Evolutionary conservation across 2,888 invertebrate genomes (phyloP), one percentile per base, ranked within the genome.

Genomic region (Hirtodrosophila histrioides): DNA sequence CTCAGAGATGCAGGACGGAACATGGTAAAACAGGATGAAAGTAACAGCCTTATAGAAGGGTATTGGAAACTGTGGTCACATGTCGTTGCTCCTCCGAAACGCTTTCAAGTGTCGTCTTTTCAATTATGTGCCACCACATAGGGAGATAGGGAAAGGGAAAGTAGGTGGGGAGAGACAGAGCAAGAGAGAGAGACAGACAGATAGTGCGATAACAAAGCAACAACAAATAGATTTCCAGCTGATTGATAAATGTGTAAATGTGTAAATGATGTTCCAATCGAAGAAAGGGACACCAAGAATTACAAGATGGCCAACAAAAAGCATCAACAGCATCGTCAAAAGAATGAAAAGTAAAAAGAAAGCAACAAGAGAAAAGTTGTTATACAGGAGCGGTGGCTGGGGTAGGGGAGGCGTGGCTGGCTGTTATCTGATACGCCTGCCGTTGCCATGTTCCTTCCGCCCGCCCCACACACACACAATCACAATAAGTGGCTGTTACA

Each of bases 401-500:
- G n/a, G n/a, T n/a, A 29, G 44, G 29, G 8, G 40, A n/a, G 57
- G 49, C 37, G 35, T 57, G 37, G 23, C 43, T 35, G 45, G 31
- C 33, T 62, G 69, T 62, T 68, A 83, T 80, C 87, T 71, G 85
- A 86, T 83, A 84, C 41, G 77, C 54, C 57, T 61, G 67, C 49
- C 60, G 54, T 39, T 39, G 54, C 43, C 45, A 51, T 51, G 40
- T 40, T 39, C 46, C 46, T 41, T n/a, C 27, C 49, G 41, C 12
- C 6, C 17, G 17, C 17, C 45, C 17, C 45, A 41, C 53, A 12
- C 67, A 37, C 55, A 63, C 60, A 88, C 85, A 85, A 88, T 86
- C 86, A 78, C 71, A 86, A 84, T 86, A 85, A 88, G 88, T 86
- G 84, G 84, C 80, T 88, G 88, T 87, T 86, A 85, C 84, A 86